Percentiles rank a stretch among this genome's conserved stretches.
Evolutionary conservation across 37 sponge, comb jelly and placozoan genomes (phyloP).

Genomic region (Theonella swinhoei): DNA sequence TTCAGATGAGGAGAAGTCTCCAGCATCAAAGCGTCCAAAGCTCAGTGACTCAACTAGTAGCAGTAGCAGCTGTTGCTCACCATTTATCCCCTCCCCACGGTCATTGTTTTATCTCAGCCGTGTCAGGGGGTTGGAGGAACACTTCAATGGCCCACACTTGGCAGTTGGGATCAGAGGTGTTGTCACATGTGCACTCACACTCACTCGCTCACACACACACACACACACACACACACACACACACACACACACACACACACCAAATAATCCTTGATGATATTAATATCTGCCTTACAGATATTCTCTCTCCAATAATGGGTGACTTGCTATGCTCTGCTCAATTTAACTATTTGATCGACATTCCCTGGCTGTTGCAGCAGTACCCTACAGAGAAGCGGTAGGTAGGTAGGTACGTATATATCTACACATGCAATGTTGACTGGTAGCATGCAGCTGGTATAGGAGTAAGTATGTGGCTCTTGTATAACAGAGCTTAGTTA

Average conservation of each 20-base stretch:
- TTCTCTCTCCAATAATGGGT: constrained; percentile 55
- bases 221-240: too few relatives aligned
- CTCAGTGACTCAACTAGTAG: not conserved
- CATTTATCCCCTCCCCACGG: not conserved
- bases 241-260: too few relatives aligned
- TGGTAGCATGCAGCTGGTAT: not conserved
- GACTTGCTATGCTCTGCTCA: constrained; percentile 74
- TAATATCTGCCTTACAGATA: constrained; percentile 26
- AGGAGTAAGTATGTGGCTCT: not conserved
- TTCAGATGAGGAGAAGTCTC: not conserved
- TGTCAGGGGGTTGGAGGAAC: constrained; percentile 50
- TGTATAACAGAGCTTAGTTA: too few relatives aligned
- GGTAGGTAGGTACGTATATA: too few relatives aligned
- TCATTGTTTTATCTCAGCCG: constrained; percentile 65
- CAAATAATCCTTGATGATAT: too few relatives aligned
- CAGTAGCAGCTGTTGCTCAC: too few relatives aligned
- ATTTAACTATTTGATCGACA: constrained; percentile 94
- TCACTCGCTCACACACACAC: too few relatives aligned
- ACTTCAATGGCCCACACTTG: constrained; percentile 28
- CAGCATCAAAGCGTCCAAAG: not conserved
- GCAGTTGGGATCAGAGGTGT: constrained; percentile 77
- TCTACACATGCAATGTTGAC: not conserved
- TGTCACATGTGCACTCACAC: too few relatives aligned
- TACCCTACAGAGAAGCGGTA: constrained; percentile 69
- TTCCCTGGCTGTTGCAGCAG: constrained; percentile 89